Evolutionary conservation across 2,113 vertebrate species (phyloP).

Genomic region (Melanotaenia duboulayi): DNA sequence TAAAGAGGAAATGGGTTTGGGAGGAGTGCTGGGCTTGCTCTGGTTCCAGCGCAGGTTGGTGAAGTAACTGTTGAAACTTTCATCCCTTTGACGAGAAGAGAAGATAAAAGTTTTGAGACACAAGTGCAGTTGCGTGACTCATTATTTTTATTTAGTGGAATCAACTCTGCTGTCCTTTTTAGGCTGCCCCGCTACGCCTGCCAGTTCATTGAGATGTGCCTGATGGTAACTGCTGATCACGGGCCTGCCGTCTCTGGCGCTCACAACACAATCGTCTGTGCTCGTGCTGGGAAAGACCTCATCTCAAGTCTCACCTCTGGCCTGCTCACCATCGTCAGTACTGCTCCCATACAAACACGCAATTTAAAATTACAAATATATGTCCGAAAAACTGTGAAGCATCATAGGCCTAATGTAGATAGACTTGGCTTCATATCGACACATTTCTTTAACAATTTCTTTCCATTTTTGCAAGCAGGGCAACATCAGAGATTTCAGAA

Average conservation of each 20-base stretch:
- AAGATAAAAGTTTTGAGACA: background rate
- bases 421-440: no score
- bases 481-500: background rate
- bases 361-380: background rate
- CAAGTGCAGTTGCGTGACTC: background rate
- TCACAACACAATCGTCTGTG: constrained; percentile 98
- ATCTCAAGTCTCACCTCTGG: constrained; percentile 97
- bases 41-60: constrained; percentile 96
- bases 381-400: background rate
- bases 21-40: constrained; percentile 94
- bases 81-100: background rate
- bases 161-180: background rate
- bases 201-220: constrained; percentile 98
- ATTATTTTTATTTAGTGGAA: background rate
- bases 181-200: constrained; percentile 95
- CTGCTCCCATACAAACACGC: background rate
- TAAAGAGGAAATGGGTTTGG: constrained; percentile 96
- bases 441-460: background rate
- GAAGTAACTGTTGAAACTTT: fast-evolving
- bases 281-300: constrained; percentile 96
- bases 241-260: constrained; percentile 96
- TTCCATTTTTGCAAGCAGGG: no score
- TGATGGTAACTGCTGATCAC: constrained; percentile 98
- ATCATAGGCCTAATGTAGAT: no score
- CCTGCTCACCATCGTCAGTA: constrained; percentile 95